These are phyloP conservation scores for Chaetodon auriga DNA, from an alignment of 2,113 vertebrate genomes.

Conservation along the genomic window DNA sequence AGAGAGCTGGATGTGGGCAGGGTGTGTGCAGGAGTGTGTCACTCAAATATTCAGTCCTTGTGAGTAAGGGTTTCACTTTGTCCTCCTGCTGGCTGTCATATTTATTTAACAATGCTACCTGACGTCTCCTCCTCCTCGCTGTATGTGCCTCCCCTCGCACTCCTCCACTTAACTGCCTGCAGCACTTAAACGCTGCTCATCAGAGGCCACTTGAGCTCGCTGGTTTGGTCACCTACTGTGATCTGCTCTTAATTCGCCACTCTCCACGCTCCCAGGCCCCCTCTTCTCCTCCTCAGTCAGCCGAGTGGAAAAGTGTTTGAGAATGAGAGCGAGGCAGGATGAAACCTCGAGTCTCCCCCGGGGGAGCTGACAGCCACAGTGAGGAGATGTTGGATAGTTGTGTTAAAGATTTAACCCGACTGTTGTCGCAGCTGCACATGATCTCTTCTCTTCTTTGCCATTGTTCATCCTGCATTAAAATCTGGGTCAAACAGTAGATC, in stretches of 20 bases:
- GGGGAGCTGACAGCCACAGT: slow-evolving; percentile 28
- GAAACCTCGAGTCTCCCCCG: slow-evolving; percentile 26
- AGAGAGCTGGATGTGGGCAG: not conserved
- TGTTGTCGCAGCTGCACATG: not conserved
- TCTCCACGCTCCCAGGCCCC: slow-evolving; percentile 26
- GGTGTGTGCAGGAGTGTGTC: slow-evolving; percentile 28
- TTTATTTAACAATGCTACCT: slow-evolving; percentile 62
- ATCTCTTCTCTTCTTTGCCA: not conserved
- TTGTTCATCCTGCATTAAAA: not conserved
- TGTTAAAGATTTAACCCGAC: slow-evolving; percentile 24
- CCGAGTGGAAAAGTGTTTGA: slow-evolving; percentile 47
- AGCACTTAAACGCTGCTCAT: slow-evolving; percentile 75
- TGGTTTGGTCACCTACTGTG: slow-evolving; percentile 58
- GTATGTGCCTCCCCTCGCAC: slow-evolving; percentile 28
- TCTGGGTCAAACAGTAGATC: not conserved
- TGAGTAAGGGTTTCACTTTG: slow-evolving; percentile 43
- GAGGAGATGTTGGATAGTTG: slow-evolving; percentile 1
- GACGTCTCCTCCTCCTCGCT: slow-evolving; percentile 11
- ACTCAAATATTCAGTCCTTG: slow-evolving; percentile 28
- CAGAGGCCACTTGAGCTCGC: slow-evolving; percentile 71
- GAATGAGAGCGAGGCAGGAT: slow-evolving; percentile 5
- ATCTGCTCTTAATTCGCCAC: slow-evolving; percentile 71
- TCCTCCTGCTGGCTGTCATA: slow-evolving; percentile 63
- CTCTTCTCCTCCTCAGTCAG: slow-evolving; percentile 19
- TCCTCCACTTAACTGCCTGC: slow-evolving; percentile 65